Base-by-base conservation (phyloP, 2,888 invertebrate species). In the Drosophila phalerata region DNA sequence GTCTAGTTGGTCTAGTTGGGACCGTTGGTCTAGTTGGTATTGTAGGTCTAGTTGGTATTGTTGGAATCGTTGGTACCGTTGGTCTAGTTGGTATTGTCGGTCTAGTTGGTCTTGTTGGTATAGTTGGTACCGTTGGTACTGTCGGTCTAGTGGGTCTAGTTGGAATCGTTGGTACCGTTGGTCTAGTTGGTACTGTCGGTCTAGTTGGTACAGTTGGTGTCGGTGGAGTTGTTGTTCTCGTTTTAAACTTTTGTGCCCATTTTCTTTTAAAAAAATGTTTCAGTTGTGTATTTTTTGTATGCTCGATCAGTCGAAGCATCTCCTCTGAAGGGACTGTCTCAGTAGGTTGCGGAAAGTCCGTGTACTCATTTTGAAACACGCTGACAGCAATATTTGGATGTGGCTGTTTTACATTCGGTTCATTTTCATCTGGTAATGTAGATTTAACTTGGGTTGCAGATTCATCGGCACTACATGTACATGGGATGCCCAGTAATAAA, bases 261-360 rank as follows among this genome's bases (percentile, higher is more conserved):
- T 34, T 45, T 11, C 25, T 47, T 47, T 22, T 43, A 0, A 56
- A 56, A 3, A 56, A 17, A 11, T 25, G 15, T 32, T 68, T 68
- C 1, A 63, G 9, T 0, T 42, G 64, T 34, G 17, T 40, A 11
- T 42, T 34, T 49, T 8, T 13, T 13, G 6, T 5, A 3, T 15
- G 42, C 2, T 34, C 15, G 10, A 32, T 32, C n/a, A 37, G 38
- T 15, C 62, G 25, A 28, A 30, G 34, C 11, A 19, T 5, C 13
- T 11, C 64, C 19, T 13, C 11, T 15, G 43, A n/a, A 5, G 19
- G 1, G 10, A 10, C 0, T 11, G 15, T 5, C 3, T 52, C 45
- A 0, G 8, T 55, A 2, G 38, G 5, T 25, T 30, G 34, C 17
- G n/a, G 1, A 10, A 15, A 10, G 13, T 28, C 5, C 8, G 28